phyloP scores from a whole-genome alignment of 2,113 vertebrate genomes.

The Gasterosteus nipponicus region DNA sequence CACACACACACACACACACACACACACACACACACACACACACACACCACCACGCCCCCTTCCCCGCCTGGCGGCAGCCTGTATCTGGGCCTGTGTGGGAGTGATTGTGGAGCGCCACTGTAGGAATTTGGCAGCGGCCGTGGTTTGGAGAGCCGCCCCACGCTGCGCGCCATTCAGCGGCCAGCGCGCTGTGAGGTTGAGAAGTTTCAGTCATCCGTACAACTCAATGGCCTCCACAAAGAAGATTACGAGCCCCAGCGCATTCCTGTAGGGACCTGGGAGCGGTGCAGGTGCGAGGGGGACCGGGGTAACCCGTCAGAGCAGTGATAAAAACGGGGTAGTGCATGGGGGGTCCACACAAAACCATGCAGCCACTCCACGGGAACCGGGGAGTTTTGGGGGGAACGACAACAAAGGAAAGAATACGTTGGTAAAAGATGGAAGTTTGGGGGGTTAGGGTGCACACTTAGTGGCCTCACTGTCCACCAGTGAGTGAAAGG shows the following conservation, averaged over 20 bases:
- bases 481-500: conserved; percentile 57
- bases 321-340: conserved; percentile 88
- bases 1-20: conserved; percentile 5
- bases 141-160: conserved; percentile 94
- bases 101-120: conserved; percentile 96
- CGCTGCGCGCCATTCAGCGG: conserved; percentile 96
- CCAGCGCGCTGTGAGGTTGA: conserved; percentile 93
- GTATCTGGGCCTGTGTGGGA: conserved; percentile 87
- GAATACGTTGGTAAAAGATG: conserved; percentile 64
- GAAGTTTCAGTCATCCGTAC: conserved; percentile 97
- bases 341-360: conserved; percentile 90
- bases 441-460: conserved; percentile 50
- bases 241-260: conserved; percentile 99
- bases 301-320: conserved; percentile 89
- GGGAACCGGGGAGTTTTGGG: conserved; percentile 77
- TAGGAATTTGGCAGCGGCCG: conserved; percentile 97
- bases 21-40: conserved; percentile 14
- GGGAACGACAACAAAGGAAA: conserved; percentile 81
- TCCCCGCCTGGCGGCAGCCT: conserved; percentile 62
- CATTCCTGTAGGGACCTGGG: conserved; percentile 98
- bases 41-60: background rate
- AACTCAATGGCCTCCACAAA: conserved; percentile 98
- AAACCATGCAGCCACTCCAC: conserved; percentile 84
- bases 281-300: conserved; percentile 97
- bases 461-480: conserved; percentile 58